A percentile compares a stretch with the other conserved stretches of the same genome.
phyloP scores from a whole-genome alignment of 2,113 vertebrate genomes.

The Rhegmatorhina hoffmannsi region DNA sequence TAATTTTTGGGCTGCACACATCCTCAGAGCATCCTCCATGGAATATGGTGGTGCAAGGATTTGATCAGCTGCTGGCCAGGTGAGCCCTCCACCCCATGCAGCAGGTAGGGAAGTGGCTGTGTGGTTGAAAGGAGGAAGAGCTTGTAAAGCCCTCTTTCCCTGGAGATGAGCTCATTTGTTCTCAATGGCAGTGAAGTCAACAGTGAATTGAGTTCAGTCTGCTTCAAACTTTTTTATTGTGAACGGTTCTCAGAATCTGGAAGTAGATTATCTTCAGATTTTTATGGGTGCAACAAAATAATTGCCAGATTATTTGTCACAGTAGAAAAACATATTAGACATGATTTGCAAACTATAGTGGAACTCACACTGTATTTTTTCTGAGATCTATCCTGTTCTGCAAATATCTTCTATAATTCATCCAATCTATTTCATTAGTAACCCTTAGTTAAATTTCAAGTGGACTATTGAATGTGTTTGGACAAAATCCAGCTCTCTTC shows the following conservation, averaged over 20 bases:
- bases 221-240: not conserved
- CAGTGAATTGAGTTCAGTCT: not conserved
- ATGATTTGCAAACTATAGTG: not conserved
- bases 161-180: not conserved
- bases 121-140: not conserved
- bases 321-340: not conserved
- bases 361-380: not conserved
- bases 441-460: slow-evolving; percentile 33
- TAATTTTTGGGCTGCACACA: not conserved
- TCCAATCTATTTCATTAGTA: slow-evolving; percentile 13
- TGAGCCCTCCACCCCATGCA: rapidly evolving
- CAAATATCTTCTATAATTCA: slow-evolving; percentile 12
- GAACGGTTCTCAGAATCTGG: not conserved
- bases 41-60: not conserved
- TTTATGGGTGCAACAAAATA: not conserved
- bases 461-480: slow-evolving; percentile 29
- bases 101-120: rapidly evolving
- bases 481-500: slow-evolving; percentile 23
- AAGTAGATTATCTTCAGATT: not conserved
- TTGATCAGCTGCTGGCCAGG: not conserved
- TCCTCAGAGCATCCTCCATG: not conserved
- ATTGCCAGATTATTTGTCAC: not conserved
- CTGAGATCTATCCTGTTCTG: not conserved
- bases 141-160: not conserved
- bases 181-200: not conserved